Evolutionary conservation across 2,888 invertebrate species (phyloP), one percentile per base, ranked within the genome.

Genomic region (Cerceris rybyensis): DNA sequence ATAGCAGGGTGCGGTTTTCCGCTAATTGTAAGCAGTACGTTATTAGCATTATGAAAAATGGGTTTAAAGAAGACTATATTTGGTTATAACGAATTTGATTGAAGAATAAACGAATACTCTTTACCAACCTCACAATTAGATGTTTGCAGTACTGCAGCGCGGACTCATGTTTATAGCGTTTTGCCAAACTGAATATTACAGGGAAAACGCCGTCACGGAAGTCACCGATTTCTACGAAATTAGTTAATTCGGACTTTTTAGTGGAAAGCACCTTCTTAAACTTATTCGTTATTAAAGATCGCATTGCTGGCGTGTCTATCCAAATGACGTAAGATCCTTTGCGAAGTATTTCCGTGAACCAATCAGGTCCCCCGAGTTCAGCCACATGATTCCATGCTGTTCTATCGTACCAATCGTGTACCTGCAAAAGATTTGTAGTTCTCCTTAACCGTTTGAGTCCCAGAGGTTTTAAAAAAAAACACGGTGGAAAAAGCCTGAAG

Each of bases 321-420:
- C 91, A 91, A 60, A 91, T 41, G 11, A 88, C 78, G 6, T 87
- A 85, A 71, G 82, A 85, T 41, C 83, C 85, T 11, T 78, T 83
- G 66, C 70, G 77, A 28, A 90, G 81, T 69, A 87, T 84, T 75
- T 87, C 75, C 6, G 75, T 74, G 11, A 90, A 88, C 91, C 91
- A 91, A 9, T 86, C 84, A 42, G 82, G 82, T 11, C 86, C 85
- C 65, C 90, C 90, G 39, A 89, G 58, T 28, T 78, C 77, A 7
- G 90, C 88, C 13, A 90, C 87, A 8, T 86, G 74, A 67, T 90
- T 86, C 88, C 88, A 90, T 65, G 87, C 86, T 8, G 75, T 78
- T 7, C 84, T 78, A 7, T 87, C 83, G 68, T 90, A 87, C 89
- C 90, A 90, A 76, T 90, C 90, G 17, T 87, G 75, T n/a, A 91